These are phyloP conservation scores for Puffinus mauretanicus DNA, from an alignment of 2,113 vertebrate genomes.

Conservation along the genomic window DNA sequence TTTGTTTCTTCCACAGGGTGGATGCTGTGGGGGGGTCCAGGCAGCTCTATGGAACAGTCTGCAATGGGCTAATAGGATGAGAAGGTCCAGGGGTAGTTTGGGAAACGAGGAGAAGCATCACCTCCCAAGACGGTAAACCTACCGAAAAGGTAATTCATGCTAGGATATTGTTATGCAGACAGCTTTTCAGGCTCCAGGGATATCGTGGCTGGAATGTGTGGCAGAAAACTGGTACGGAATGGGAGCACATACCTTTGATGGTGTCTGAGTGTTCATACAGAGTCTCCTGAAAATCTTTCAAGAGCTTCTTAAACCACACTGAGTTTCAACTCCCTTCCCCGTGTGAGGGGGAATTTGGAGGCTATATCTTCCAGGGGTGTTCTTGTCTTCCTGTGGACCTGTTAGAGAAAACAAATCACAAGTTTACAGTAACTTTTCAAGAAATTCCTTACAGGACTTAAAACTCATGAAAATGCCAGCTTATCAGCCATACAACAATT, in stretches of 20 bases:
- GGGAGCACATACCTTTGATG: neutral
- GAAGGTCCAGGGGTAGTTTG: slow-evolving; percentile 23
- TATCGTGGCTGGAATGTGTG: neutral
- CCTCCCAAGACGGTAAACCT: slow-evolving; percentile 11
- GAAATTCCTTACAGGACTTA: neutral
- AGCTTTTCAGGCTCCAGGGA: neutral
- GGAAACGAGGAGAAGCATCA: neutral
- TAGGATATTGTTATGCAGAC: neutral
- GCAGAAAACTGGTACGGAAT: neutral
- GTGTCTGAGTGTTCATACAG: neutral
- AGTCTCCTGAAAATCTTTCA: neutral
- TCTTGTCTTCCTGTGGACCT: neutral
- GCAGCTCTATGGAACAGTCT: slow-evolving; percentile 26
- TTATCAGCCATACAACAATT: neutral
- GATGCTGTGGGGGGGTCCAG: slow-evolving; percentile 11
- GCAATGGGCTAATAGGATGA: slow-evolving; percentile 32
- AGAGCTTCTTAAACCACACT: neutral
- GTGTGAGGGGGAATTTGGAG: neutral
- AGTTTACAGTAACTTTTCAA: neutral
- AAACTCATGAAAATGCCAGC: neutral
- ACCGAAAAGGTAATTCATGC: slow-evolving; percentile 9
- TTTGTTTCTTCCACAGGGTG: slow-evolving; percentile 46
- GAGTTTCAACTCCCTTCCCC: neutral
- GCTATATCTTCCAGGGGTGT: neutral
- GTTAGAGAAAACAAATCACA: neutral